phyloP scores from a whole-genome alignment of 1,140 invertebrate genomes.

The Hycleus phaleratus region DNA sequence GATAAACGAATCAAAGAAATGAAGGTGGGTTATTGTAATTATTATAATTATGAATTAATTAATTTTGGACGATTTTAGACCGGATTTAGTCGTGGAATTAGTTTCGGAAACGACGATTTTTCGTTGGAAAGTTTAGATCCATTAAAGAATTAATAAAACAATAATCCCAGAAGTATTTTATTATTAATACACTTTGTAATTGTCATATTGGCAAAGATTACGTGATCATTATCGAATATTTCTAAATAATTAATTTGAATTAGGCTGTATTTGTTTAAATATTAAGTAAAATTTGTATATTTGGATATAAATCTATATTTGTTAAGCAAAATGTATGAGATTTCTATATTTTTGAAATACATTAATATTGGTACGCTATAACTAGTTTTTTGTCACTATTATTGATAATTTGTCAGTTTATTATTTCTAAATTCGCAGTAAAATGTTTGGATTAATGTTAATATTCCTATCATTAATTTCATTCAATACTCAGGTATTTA shows the following conservation, averaged over 20 bases:
- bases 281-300: constrained; percentile 10
- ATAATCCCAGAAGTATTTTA: too few species aligned
- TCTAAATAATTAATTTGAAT: constrained; percentile 3
- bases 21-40: constrained; percentile 51
- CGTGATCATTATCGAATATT: constrained; percentile 11
- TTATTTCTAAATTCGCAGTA: constrained; percentile 5
- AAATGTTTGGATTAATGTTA: constrained; percentile 3
- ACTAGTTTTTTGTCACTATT: constrained; percentile 8
- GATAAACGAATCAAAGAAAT: constrained; percentile 75
- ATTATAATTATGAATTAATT: not conserved
- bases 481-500: too few species aligned
- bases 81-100: constrained; percentile 69
- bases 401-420: not conserved
- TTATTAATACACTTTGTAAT: not conserved
- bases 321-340: constrained; percentile 14
- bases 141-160: constrained; percentile 43
- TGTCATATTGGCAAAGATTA: constrained; percentile 22
- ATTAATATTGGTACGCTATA: constrained; percentile 19
- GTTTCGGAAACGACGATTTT: constrained; percentile 76
- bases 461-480: too few species aligned
- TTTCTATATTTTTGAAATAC: constrained; percentile 21
- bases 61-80: constrained; percentile 47
- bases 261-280: constrained; percentile 10
- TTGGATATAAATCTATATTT: constrained; percentile 18
- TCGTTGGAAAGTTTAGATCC: constrained; percentile 80